Percentiles rank a stretch among this genome's conserved stretches.
phyloP scores from a whole-genome alignment of 2,797 vertebrate species.

The Chrosomus eos region DNA sequence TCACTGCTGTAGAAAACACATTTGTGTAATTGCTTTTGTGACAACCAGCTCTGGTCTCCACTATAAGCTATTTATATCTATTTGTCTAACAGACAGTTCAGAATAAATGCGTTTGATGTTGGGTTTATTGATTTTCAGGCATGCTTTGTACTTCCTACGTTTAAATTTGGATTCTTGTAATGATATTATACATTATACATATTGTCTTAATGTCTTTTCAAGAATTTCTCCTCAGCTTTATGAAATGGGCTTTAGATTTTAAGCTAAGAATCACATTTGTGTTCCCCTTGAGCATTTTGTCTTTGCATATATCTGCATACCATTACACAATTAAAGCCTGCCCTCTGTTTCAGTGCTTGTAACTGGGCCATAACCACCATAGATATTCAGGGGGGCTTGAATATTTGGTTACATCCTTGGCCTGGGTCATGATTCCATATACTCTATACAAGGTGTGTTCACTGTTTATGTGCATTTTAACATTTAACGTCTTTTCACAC shows the following conservation, averaged over 20 bases:
- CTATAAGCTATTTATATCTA: slow-evolving; percentile 2
- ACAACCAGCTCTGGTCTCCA: not conserved
- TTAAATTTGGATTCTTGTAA: not conserved
- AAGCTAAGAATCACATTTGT: not conserved
- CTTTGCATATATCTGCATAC: slow-evolving; percentile 57
- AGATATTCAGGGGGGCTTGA: not conserved
- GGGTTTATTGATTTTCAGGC: not conserved
- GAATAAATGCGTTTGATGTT: not conserved
- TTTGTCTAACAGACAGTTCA: not conserved
- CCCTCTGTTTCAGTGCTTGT: not conserved
- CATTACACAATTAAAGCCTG: slow-evolving; percentile 58
- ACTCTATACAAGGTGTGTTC: not conserved
- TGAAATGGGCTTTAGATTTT: slow-evolving; percentile 1
- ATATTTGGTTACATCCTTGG: not conserved
- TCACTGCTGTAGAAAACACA: not conserved
- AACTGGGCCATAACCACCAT: not conserved
- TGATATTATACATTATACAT: not conserved
- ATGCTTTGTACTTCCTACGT: not conserved
- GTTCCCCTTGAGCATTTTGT: slow-evolving; percentile 37
- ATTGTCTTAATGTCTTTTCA: not conserved
- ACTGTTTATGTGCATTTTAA: slow-evolving; percentile 16
- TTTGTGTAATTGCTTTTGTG: not conserved
- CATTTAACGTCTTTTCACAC: not conserved
- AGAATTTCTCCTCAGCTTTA: not conserved
- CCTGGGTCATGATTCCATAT: not conserved